These are phyloP conservation scores for Diadema setosum DNA, from an alignment of 35 echinoderm and acorn worm genomes.

Conservation along the genomic window DNA sequence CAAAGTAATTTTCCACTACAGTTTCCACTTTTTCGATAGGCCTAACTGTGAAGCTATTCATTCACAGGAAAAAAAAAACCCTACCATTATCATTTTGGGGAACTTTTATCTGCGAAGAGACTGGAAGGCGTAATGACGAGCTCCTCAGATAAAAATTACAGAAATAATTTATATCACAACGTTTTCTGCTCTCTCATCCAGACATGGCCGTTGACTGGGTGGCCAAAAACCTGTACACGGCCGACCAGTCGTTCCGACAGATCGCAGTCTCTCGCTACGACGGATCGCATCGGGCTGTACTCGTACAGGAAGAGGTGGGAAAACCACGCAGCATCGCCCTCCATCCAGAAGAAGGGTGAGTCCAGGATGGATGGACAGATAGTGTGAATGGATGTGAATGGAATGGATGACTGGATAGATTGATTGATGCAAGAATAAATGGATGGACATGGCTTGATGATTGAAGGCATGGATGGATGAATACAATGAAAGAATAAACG, in stretches of 20 bases:
- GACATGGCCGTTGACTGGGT: conserved; percentile 62
- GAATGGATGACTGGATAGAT: neutral
- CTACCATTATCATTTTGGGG: too few relatives aligned
- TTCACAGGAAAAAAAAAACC: too few relatives aligned
- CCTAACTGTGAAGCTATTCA: too few relatives aligned
- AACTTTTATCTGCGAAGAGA: too few relatives aligned
- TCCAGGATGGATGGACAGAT: neutral
- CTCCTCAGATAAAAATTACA: too few relatives aligned
- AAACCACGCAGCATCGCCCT: conserved; percentile 36
- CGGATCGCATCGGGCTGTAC: neutral
- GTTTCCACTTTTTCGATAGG: too few relatives aligned
- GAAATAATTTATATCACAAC: too few relatives aligned
- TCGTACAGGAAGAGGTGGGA: conserved; percentile 14
- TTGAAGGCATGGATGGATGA: too few relatives aligned
- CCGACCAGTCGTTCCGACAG: conserved; percentile 25
- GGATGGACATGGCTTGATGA: neutral
- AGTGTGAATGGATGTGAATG: neutral
- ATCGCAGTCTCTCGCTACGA: conserved; percentile 42
- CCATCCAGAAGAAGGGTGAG: conserved; percentile 38
- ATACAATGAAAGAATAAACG: too few relatives aligned
- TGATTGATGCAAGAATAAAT: neutral
- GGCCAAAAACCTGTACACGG: conserved; percentile 42
- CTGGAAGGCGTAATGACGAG: too few relatives aligned
- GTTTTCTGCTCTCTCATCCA: neutral
- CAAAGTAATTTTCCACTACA: too few relatives aligned